Base-by-base conservation (phyloP, 2,888 invertebrate species). In the Ferdinandea cuprea region DNA sequence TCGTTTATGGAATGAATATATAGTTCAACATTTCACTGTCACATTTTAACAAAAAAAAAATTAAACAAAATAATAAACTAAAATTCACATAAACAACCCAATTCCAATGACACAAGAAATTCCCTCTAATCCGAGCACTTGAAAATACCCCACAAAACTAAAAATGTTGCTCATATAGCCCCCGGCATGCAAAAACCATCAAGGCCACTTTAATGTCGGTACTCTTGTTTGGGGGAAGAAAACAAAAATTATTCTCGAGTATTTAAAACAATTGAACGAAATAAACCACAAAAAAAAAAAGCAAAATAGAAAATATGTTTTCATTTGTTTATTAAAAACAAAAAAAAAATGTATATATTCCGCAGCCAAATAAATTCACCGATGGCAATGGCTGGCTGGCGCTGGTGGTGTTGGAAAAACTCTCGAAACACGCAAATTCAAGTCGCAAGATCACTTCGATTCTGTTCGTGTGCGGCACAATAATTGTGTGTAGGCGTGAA, bases 401-500 rank as follows among this genome's bases (percentile, higher is more conserved):
- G 13, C 0, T 11, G 30, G 1, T 42, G 40, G 17, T 66, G 42
- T 17, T 19, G 42, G 35, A 28, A 63, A 63, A 32, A 21, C 35
- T 32, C 65, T 56, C 32, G 35, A 68, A 50, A 46, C 35, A 37
- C 58, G 58, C 56, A n/a, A 46, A 46, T 58, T 46, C 46, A 69
- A 69, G 25, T 35, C 58, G 37, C n/a, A 17, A 35, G 48, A 56
- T 40, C 42, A 7, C 35, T 32, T 2, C 15, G 15, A 4, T 42
- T 25, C 25, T 30, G 25, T 0, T 71, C 50, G 50, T 35, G 61
- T 17, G 61, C 35, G 19, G 30, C n/a, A n/a, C n/a, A n/a, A 21
- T 13, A 30, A n/a, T 32, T 25, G 7, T 30, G 46, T 73, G 73
- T 73, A 46, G 73, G 73, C 73, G 73, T 73, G 63, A 56, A 73